Evolutionary conservation across 2,888 invertebrate species (phyloP).

Genomic region (Bhutanitis thaidina): DNA sequence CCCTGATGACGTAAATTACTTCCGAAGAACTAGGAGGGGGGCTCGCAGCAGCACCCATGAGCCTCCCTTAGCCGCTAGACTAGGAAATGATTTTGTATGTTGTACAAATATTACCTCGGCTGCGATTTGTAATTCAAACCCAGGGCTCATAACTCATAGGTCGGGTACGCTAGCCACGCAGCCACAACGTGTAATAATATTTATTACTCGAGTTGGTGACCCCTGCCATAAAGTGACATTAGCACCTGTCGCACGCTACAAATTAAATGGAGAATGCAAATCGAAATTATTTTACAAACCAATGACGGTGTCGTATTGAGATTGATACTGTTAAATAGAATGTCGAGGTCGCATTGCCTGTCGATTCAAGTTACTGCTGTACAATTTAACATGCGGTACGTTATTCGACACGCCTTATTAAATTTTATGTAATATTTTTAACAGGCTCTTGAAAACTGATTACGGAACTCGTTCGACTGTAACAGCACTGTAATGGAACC

Average conservation of each 20-base stretch:
- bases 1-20: too few species aligned
- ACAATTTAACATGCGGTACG: background rate
- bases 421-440: conserved; percentile 17
- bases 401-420: conserved; percentile 8
- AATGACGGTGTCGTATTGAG: background rate
- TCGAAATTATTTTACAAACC: conserved; percentile 5
- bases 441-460: conserved; percentile 12
- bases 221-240: background rate
- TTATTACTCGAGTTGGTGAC: background rate
- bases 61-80: too few species aligned
- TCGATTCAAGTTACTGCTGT: background rate
- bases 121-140: too few species aligned
- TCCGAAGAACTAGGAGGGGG: too few species aligned
- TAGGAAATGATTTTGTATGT: too few species aligned
- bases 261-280: conserved; percentile 7
- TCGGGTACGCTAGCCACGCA: too few species aligned
- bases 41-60: too few species aligned
- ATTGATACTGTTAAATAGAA: conserved; percentile 9
- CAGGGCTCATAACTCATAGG: too few species aligned
- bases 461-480: conserved; percentile 11
- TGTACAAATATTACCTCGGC: too few species aligned
- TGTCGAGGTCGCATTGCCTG: conserved; percentile 5
- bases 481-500: conserved; percentile 5
- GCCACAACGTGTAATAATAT: too few species aligned
- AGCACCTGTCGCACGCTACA: conserved; percentile 7